Evolutionary conservation across 2,888 invertebrate genomes (phyloP).

Genomic region (Leptinotarsa peninsularis): DNA sequence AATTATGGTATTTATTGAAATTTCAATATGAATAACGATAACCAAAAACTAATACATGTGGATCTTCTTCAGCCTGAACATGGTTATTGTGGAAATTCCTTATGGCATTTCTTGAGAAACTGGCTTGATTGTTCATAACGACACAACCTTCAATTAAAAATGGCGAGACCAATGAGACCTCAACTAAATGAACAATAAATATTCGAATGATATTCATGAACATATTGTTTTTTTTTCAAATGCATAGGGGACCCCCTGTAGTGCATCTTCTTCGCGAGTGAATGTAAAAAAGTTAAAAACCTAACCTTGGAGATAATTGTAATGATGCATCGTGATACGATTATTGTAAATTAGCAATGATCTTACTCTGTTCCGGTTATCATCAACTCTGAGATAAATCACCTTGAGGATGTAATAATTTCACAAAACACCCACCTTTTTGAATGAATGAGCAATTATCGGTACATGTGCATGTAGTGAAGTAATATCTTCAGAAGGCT

Average conservation of each 20-base stretch:
- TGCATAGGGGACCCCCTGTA: conserved; percentile 23
- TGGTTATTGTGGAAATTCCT: too few species aligned
- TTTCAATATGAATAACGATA: too few species aligned
- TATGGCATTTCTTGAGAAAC: too few species aligned
- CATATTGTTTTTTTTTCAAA: conserved; percentile 10
- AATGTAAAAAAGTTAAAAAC: conserved; percentile 42
- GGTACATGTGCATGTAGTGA: neutral
- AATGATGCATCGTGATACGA: conserved; percentile 50
- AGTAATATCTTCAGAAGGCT: neutral
- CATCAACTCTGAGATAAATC: conserved; percentile 48
- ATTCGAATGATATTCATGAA: too few species aligned
- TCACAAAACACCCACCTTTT: conserved; percentile 18
- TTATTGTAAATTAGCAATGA: conserved; percentile 49
- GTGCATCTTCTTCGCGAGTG: conserved; percentile 35
- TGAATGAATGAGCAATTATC: conserved; percentile 7
- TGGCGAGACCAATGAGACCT: too few species aligned
- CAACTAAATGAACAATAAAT: too few species aligned
- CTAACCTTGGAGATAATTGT: conserved; percentile 47
- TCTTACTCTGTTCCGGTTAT: conserved; percentile 50
- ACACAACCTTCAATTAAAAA: too few species aligned
- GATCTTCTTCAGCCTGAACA: too few species aligned
- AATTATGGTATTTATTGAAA: neutral
- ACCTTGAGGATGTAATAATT: conserved; percentile 47
- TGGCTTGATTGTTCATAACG: too few species aligned
- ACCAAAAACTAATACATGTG: too few species aligned